Percentiles rank a stretch among this genome's conserved stretches.
Conservation (phyloP, 2,888 invertebrate species). For the Drosophila nr. fundita region DNA sequence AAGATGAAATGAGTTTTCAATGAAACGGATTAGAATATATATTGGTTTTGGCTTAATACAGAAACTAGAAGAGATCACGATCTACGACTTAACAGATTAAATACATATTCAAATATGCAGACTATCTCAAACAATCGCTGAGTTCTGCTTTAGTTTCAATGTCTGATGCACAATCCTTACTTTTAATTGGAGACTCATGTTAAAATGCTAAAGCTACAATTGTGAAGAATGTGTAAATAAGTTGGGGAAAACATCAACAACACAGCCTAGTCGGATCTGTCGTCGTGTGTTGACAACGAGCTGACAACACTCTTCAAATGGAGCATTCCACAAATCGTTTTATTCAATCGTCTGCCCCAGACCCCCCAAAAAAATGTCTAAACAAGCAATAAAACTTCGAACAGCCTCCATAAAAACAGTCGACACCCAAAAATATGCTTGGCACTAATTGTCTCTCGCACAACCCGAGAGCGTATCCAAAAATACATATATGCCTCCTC, state of each 20-base stretch:
- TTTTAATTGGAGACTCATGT: background rate
- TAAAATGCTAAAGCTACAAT: background rate
- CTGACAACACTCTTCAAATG: conserved; percentile 52
- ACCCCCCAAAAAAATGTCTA: conserved; percentile 17
- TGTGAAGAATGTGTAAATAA: conserved; percentile 9
- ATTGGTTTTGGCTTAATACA: background rate
- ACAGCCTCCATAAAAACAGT: conserved; percentile 62
- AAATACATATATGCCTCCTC: conserved; percentile 7
- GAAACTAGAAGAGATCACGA: background rate
- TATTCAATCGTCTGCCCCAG: conserved; percentile 20
- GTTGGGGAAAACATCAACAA: conserved; percentile 3
- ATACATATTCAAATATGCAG: background rate
- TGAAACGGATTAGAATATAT: background rate
- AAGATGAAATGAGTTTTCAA: background rate
- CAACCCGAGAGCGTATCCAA: conserved; percentile 36
- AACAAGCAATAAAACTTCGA: conserved; percentile 70
- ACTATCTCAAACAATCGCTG: background rate
- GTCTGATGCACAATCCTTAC: background rate
- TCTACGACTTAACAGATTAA: background rate
- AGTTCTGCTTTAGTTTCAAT: background rate
- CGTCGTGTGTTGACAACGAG: conserved; percentile 48
- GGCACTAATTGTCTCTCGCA: conserved; percentile 66
- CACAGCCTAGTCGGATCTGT: background rate
- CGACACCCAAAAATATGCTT: conserved; percentile 58
- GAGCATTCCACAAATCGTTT: conserved; percentile 40